These are phyloP conservation scores for Epirrita christyi DNA, from an alignment of 2,888 invertebrate genomes.

Conservation along the genomic window DNA sequence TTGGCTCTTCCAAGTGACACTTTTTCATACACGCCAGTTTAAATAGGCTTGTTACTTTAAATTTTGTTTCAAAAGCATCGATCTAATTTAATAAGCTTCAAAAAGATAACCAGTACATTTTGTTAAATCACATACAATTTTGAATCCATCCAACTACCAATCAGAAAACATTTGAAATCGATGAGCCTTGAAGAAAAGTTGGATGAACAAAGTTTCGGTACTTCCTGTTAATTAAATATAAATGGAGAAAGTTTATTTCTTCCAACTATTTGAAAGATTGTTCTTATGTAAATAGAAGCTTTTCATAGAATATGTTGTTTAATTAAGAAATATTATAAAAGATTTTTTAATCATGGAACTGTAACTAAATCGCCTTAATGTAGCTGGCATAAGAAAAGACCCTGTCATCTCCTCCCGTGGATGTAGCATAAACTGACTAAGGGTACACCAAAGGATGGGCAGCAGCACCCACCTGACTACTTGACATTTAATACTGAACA, in stretches of 20 bases:
- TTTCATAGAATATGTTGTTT: constrained; percentile 2
- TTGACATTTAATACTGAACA: too few species aligned
- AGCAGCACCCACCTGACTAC: too few species aligned
- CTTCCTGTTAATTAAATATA: constrained; percentile 74
- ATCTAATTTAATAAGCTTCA: too few species aligned
- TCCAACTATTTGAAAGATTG: constrained; percentile 32
- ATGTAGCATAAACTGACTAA: too few species aligned
- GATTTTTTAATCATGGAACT: not conserved
- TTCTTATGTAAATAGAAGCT: constrained; percentile 23
- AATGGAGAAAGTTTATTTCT: constrained; percentile 66
- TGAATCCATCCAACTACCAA: constrained; percentile 11
- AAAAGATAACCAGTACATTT: not conserved
- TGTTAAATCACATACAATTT: not conserved
- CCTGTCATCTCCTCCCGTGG: too few species aligned
- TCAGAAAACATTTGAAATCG: constrained; percentile 61
- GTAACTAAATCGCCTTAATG: not conserved
- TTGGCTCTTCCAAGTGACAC: too few species aligned
- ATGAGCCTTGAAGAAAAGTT: constrained; percentile 70
- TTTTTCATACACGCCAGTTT: too few species aligned
- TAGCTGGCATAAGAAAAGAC: too few species aligned
- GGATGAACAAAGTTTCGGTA: constrained; percentile 69
- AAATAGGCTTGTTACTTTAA: too few species aligned
- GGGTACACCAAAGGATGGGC: too few species aligned
- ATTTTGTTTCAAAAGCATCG: too few species aligned
- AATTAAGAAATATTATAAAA: not conserved